These are phyloP conservation scores for Agrotis puta DNA, from an alignment of 2,888 invertebrate species.

Conservation along the genomic window DNA sequence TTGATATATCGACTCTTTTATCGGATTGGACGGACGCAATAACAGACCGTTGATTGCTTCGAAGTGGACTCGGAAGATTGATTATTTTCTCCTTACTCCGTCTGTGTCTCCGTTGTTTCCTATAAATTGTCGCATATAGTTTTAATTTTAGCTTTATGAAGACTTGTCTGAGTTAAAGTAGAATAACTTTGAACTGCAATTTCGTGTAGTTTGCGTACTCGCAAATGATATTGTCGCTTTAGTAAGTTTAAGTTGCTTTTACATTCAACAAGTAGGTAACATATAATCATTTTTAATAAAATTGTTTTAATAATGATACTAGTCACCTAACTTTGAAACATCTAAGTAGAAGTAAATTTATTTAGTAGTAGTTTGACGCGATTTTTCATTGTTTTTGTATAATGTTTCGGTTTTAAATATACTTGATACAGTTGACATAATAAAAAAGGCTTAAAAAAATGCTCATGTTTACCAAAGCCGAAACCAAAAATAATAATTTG, in stretches of 20 bases:
- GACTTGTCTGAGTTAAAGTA: constrained; percentile 7
- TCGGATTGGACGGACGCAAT: constrained; percentile 90
- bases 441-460: background rate
- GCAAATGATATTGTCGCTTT: background rate
- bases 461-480: background rate
- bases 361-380: no score
- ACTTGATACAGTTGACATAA: background rate
- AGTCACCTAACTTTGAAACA: no score
- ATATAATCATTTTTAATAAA: no score
- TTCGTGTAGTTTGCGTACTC: background rate
- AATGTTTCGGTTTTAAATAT: background rate
- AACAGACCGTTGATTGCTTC: constrained; percentile 91
- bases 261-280: constrained; percentile 5
- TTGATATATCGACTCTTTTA: constrained; percentile 91
- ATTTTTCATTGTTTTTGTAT: background rate
- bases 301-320: background rate
- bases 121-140: constrained; percentile 65
- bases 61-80: constrained; percentile 89
- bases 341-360: no score
- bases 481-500: constrained; percentile 39
- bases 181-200: background rate
- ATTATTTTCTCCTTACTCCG: constrained; percentile 89
- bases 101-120: constrained; percentile 80
- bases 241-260: background rate
- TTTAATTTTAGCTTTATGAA: constrained; percentile 55